Base-by-base conservation (phyloP, 35 echinoderm and acorn worm species). In the Ptychodera flava region DNA sequence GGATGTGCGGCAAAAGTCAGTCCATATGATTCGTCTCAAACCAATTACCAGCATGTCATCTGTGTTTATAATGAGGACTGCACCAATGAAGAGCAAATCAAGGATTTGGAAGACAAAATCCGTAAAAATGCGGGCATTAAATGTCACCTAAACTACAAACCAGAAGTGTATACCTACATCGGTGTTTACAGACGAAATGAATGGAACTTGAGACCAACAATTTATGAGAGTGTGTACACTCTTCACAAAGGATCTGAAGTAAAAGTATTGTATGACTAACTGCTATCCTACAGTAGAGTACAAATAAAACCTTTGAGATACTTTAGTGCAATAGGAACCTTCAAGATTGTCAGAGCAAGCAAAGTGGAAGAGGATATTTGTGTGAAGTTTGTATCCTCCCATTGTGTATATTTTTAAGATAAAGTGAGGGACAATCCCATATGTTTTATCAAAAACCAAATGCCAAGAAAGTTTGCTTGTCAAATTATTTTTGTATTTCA, bases 1-100 rank as follows among this genome's bases (percentile, higher is more conserved):
- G 89, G 89, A 28, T 36, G 34, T 1, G 27, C 82, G 0, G 82
- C 89, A 31, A 90, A 90, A 78, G 83, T 90, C 36, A 85, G 82
- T 35, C 35, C 89, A 0, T 28, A 31, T 6, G 82, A 78, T 0
- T 0, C 29, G 0, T 16, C 28, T 16, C 0, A 36, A 1, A 2
- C 15, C 30, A 14, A 31, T 16, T n/a, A 35, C 15, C 29, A 1
- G 0, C 89, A 90, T 15, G 82, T 90, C 82, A 85, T 85, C 32
- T 90, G 89, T 85, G 89, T 90, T 1, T 85, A 90, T 83, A 85
- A 78, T 33, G 22, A 33, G 1, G 76, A 90, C 83, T 90, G 85
- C 78, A 90, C 89, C 0, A 83, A 90, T 79, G 29, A 90, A n/a
- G 37, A n/a, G 0, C 31, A 14, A 31, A 76, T 90, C 2, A 28